phyloP scores from a whole-genome alignment of 2,113 vertebrate genomes.

The Pithys albifrons region DNA sequence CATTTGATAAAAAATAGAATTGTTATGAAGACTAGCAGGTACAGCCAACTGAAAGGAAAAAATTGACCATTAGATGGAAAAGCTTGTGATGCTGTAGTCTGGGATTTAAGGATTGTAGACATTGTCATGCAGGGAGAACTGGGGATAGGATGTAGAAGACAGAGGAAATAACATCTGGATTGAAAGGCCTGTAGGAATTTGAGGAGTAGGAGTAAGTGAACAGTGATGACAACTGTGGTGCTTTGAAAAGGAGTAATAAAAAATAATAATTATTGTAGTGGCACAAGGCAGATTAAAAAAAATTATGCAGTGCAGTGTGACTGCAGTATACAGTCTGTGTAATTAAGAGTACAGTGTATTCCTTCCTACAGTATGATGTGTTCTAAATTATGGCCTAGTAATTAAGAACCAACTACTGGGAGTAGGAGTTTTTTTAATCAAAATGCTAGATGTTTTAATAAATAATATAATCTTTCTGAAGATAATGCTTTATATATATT shows the following conservation, averaged over 20 bases:
- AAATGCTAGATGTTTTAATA: background rate
- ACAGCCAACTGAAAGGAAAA: background rate
- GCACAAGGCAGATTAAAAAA: background rate
- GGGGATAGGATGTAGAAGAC: background rate
- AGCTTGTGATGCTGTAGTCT: background rate
- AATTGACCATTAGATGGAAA: rapidly evolving
- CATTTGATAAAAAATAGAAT: background rate
- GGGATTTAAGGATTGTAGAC: background rate
- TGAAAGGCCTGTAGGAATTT: background rate
- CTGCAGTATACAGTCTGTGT: background rate
- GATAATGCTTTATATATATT: background rate
- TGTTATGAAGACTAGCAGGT: background rate
- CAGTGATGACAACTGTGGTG: background rate
- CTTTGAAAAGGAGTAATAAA: background rate
- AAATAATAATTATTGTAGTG: background rate
- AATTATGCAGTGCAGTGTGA: background rate
- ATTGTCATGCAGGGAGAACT: background rate
- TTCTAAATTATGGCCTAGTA: background rate
- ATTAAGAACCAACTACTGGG: background rate
- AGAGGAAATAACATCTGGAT: background rate
- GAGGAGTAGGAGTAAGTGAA: background rate
- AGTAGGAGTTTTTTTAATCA: background rate
- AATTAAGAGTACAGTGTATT: background rate
- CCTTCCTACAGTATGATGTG: background rate
- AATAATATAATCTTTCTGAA: background rate